Conservation (phyloP, 2,113 vertebrate genomes). For the Ginglymostoma cirratum region DNA sequence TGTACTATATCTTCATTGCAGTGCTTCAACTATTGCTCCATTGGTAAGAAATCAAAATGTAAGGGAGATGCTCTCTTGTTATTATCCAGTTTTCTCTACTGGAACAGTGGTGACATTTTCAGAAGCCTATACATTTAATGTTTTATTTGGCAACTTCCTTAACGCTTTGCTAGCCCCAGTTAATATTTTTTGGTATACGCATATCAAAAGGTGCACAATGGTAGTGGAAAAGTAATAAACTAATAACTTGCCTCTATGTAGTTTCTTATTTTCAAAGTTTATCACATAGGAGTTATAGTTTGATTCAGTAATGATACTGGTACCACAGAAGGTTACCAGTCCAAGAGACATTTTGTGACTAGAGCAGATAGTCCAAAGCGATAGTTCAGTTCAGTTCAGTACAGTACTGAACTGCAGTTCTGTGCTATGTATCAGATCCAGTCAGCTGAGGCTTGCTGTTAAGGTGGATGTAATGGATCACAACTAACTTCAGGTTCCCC, state of each 20-base stretch:
- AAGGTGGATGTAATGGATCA: too few relatives aligned
- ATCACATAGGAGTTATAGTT: too few relatives aligned
- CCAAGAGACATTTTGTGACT: background rate
- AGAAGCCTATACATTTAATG: background rate
- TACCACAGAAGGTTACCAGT: too few relatives aligned
- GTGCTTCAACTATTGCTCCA: background rate
- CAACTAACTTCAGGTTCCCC: background rate
- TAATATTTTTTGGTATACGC: background rate
- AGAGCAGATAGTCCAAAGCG: background rate
- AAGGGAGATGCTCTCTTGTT: background rate
- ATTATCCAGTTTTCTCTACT: background rate
- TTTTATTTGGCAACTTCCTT: background rate
- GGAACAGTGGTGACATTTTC: background rate
- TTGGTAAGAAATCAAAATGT: background rate
- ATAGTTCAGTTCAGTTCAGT: background rate
- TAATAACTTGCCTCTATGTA: too few relatives aligned
- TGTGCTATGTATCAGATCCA: background rate
- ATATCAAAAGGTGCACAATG: too few relatives aligned
- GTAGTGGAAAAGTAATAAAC: too few relatives aligned
- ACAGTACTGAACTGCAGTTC: background rate
- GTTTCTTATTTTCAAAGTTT: too few relatives aligned
- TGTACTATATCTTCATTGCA: background rate
- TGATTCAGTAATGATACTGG: too few relatives aligned
- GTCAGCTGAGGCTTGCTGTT: background rate
- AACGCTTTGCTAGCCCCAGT: background rate